Conservation (phyloP, 64 coral and sea anemone species). For the Stylophora pistillata region DNA sequence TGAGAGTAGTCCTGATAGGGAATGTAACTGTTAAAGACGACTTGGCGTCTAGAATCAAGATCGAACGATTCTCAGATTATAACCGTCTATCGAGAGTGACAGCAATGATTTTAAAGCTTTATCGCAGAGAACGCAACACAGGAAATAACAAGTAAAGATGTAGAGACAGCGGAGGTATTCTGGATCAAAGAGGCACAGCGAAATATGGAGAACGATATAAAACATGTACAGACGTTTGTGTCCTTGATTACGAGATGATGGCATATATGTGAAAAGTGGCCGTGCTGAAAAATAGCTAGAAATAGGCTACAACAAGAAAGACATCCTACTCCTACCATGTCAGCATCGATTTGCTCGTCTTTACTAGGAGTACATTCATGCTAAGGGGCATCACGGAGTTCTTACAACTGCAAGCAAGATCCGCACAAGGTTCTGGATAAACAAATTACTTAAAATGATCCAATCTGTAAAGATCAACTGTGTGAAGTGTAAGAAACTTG, state of each 20-base stretch:
- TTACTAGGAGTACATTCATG: slow-evolving; percentile 25
- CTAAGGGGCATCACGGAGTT: slow-evolving; percentile 41
- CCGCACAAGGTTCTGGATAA: slow-evolving; percentile 23
- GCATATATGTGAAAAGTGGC: not conserved
- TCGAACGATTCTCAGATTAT: no score
- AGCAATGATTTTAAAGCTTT: no score
- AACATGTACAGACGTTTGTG: not conserved
- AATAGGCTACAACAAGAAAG: slow-evolving; percentile 26
- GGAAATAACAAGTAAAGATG: no score
- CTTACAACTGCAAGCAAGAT: slow-evolving; percentile 45
- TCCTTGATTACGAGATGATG: not conserved
- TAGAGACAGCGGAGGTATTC: no score
- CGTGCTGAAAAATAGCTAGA: slow-evolving; percentile 19
- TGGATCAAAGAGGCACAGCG: no score
- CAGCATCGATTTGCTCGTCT: slow-evolving; percentile 27
- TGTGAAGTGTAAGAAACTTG: slow-evolving; percentile 38
- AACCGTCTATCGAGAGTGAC: no score
- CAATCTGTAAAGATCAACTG: slow-evolving; percentile 32
- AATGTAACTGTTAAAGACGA: no score
- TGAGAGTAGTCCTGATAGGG: no score
- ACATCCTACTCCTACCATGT: slow-evolving; percentile 32
- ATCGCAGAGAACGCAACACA: no score
- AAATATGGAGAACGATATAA: no score
- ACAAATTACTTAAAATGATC: slow-evolving; percentile 2
- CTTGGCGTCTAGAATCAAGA: no score